A percentile compares a stretch with the other conserved stretches of the same genome.
Conservation (phyloP, 2,797 vertebrate species). For the Sphenodon punctatus region DNA sequence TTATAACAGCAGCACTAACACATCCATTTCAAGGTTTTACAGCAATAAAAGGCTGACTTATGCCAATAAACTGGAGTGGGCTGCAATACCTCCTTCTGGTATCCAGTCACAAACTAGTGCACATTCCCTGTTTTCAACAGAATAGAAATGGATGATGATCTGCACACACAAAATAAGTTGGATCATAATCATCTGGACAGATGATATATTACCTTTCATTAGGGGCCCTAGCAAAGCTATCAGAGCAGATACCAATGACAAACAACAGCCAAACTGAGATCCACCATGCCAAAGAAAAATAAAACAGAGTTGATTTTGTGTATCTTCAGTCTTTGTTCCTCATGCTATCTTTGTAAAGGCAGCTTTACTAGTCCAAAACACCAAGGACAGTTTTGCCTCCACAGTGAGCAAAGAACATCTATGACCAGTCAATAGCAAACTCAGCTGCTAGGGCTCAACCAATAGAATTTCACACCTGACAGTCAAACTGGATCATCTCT, state of each 20-base stretch:
- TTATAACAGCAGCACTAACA: too few relatives aligned
- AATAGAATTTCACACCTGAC: background rate
- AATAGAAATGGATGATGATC: fast-evolving
- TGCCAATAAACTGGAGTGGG: too few relatives aligned
- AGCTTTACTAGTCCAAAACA: too few relatives aligned
- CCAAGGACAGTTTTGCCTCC: too few relatives aligned
- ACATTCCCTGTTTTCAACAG: background rate
- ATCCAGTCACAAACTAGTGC: fast-evolving
- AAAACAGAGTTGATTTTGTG: background rate
- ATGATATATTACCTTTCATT: too few relatives aligned
- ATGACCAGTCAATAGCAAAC: background rate
- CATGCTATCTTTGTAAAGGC: too few relatives aligned
- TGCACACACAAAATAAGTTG: fast-evolving
- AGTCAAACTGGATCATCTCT: background rate
- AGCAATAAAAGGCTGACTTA: too few relatives aligned
- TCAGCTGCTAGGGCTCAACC: background rate
- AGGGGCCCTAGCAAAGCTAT: too few relatives aligned
- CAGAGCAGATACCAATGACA: background rate
- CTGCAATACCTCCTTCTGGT: background rate
- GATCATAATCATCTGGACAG: background rate
- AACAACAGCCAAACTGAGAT: background rate
- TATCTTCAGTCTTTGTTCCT: too few relatives aligned
- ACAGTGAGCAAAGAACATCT: background rate
- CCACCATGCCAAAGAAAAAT: background rate
- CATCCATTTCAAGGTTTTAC: too few relatives aligned